These are phyloP conservation scores for Macaria notata DNA, from an alignment of 2,888 invertebrate species.

Conservation along the genomic window DNA sequence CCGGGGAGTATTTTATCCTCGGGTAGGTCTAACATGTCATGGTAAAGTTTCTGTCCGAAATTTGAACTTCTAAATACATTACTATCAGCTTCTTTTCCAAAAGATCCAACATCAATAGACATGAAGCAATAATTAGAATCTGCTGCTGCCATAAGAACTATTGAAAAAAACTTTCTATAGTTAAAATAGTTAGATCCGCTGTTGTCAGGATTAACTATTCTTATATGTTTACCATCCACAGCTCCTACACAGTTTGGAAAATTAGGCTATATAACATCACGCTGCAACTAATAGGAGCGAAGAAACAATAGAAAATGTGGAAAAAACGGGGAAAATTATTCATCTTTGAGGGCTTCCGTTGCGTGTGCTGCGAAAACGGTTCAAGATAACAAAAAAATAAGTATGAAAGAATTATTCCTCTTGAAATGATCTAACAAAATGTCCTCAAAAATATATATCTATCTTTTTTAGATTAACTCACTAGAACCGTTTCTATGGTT, in stretches of 20 bases:
- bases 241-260: constrained; percentile 6
- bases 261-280: no score
- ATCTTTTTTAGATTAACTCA: no score
- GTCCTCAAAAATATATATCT: no score
- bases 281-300: no score
- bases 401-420: no score
- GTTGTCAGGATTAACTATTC: constrained; percentile 31
- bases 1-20: constrained; percentile 30
- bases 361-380: no score
- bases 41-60: constrained; percentile 29
- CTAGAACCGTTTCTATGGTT: no score
- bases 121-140: constrained; percentile 34
- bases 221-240: constrained; percentile 34
- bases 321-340: no score
- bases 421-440: no score
- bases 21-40: constrained; percentile 31
- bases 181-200: constrained; percentile 31
- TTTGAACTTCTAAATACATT: constrained; percentile 31
- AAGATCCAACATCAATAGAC: constrained; percentile 33
- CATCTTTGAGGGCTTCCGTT: no score
- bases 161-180: constrained; percentile 35
- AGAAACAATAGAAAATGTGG: no score
- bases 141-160: constrained; percentile 32
- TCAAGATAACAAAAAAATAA: no score
- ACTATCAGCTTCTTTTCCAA: constrained; percentile 31